Evolutionary conservation across 1,140 invertebrate genomes (phyloP).

Genomic region (Meloidogyne hapla): DNA sequence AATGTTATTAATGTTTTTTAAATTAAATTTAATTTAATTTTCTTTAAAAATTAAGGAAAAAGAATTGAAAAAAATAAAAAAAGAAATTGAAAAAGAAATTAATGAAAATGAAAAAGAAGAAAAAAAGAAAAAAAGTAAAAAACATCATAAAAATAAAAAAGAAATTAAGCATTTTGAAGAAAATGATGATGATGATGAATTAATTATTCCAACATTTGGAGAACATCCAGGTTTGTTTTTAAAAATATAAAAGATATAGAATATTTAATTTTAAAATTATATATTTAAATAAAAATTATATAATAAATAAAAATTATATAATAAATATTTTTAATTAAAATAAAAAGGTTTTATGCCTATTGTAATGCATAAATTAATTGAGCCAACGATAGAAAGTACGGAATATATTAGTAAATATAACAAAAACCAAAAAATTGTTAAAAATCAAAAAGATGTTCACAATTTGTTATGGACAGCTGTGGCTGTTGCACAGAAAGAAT

Average conservation of each 20-base stretch:
- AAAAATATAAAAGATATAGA: too few species aligned
- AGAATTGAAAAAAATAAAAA: too few species aligned
- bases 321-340: too few species aligned
- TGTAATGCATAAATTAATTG: background rate
- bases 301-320: too few species aligned
- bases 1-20: too few species aligned
- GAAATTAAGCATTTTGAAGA: background rate
- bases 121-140: background rate
- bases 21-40: too few species aligned
- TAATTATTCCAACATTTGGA: slow-evolving; percentile 1
- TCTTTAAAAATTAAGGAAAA: too few species aligned
- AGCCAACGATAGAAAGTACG: background rate
- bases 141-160: background rate
- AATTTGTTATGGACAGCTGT: background rate
- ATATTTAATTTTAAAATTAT: too few species aligned
- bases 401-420: background rate
- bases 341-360: background rate
- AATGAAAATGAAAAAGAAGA: too few species aligned
- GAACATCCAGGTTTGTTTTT: background rate
- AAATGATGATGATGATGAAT: background rate
- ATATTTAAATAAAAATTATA: too few species aligned
- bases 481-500: background rate
- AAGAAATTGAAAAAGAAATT: too few species aligned
- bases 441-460: background rate
- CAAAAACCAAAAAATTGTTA: too few species aligned